phyloP scores from a whole-genome alignment of 2,797 vertebrate species.

The Anguilla anguilla region DNA sequence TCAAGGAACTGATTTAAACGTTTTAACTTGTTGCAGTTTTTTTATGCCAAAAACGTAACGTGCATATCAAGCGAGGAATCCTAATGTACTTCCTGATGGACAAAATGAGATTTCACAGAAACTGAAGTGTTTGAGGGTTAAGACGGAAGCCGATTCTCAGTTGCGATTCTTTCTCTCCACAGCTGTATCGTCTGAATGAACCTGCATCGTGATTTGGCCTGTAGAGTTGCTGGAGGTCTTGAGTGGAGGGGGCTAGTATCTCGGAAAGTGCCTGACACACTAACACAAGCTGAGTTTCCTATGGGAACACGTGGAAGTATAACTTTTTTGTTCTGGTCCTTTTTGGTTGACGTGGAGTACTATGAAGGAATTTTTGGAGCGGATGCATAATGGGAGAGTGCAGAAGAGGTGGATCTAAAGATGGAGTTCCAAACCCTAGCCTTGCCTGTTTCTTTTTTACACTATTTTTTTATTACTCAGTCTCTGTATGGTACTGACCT shows the following conservation, averaged over 20 bases:
- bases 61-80: not conserved
- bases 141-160: slow-evolving; percentile 6
- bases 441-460: slow-evolving; percentile 82
- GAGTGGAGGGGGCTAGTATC: slow-evolving; percentile 70
- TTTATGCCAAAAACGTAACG: not conserved
- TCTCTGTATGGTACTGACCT: slow-evolving; percentile 98
- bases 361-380: slow-evolving; percentile 86
- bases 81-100: not conserved
- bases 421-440: slow-evolving; percentile 93
- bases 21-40: not conserved
- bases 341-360: slow-evolving; percentile 83
- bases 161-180: slow-evolving; percentile 51
- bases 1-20: not conserved
- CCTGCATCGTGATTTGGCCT: slow-evolving; percentile 93
- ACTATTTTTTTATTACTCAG: slow-evolving; percentile 75
- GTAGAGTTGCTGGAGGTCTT: slow-evolving; percentile 84
- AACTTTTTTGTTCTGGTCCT: slow-evolving; percentile 83
- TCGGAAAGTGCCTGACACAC: slow-evolving; percentile 99
- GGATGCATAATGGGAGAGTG: slow-evolving; percentile 84
- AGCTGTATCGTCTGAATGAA: slow-evolving; percentile 89
- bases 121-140: slow-evolving; percentile 3
- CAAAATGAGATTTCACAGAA: not conserved
- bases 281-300: slow-evolving; percentile 82
- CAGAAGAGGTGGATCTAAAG: slow-evolving; percentile 87
- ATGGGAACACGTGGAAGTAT: slow-evolving; percentile 83